Percentiles rank a stretch among this genome's conserved stretches.
Conservation (phyloP, 2,113 vertebrate genomes). For the Hippocampus mohnikei region DNA sequence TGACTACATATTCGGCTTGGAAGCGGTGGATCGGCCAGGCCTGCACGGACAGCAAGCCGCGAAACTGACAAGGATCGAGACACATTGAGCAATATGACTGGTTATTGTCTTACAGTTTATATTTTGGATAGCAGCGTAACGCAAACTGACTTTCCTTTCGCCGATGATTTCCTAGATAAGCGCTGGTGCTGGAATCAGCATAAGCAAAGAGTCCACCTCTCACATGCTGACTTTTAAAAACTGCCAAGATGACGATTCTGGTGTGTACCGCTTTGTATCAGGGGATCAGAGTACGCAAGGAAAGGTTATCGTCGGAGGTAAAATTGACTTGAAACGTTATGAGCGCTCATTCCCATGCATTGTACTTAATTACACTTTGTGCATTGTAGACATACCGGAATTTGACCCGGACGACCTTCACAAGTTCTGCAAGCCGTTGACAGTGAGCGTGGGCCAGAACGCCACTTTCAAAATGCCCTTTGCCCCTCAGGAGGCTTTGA, state of each 20-base stretch:
- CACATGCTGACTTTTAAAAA: conserved; percentile 69
- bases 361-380: conserved; percentile 18
- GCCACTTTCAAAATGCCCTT: conserved; percentile 79
- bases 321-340: neutral
- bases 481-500: conserved; percentile 69
- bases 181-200: conserved; percentile 47
- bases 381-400: conserved; percentile 72
- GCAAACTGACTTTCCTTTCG: neutral
- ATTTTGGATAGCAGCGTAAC: neutral
- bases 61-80: neutral
- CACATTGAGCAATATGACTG: too few relatives aligned
- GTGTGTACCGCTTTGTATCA: conserved; percentile 74
- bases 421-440: conserved; percentile 75
- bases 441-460: conserved; percentile 77
- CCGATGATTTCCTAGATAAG: conserved; percentile 60
- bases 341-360: neutral
- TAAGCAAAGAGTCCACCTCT: conserved; percentile 66
- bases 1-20: too few relatives aligned
- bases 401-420: conserved; percentile 73
- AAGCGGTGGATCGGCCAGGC: too few relatives aligned
- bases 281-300: conserved; percentile 61
- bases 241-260: conserved; percentile 65
- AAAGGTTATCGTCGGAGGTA: conserved; percentile 68
- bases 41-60: neutral
- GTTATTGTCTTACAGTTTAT: neutral